These are phyloP conservation scores for Babyrousa celebensis DNA, from an alignment of 2,797 vertebrate species.

Conservation along the genomic window DNA sequence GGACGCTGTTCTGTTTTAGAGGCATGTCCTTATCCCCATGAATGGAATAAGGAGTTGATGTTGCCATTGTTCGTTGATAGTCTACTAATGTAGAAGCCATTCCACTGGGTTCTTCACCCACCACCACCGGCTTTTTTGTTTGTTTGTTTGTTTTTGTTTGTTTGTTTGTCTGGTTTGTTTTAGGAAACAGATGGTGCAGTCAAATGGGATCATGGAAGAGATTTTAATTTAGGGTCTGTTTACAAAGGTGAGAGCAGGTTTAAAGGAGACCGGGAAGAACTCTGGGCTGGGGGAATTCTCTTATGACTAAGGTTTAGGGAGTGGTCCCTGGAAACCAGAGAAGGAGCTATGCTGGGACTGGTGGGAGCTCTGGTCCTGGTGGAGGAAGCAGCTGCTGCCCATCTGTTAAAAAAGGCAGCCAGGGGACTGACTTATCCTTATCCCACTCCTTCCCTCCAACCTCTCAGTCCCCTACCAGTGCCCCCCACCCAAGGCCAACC, in stretches of 20 bases:
- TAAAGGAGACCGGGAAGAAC: neutral
- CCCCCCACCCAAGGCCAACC: neutral
- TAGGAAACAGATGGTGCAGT: neutral
- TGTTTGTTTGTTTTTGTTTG: neutral
- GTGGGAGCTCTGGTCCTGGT: neutral
- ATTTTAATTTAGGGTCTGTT: neutral
- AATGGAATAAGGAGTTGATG: neutral
- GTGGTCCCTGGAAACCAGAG: neutral
- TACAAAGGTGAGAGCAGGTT: neutral
- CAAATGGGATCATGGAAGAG: neutral
- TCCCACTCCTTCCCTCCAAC: neutral
- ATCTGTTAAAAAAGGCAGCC: neutral
- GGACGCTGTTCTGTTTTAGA: neutral
- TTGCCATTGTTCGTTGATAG: neutral
- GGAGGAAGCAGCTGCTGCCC: neutral
- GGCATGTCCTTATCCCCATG: neutral
- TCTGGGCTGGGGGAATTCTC: neutral
- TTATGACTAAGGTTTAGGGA: rapidly evolving
- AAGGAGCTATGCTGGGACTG: neutral
- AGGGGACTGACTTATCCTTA: neutral
- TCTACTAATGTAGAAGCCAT: no score
- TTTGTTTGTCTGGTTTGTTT: neutral
- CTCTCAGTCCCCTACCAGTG: neutral
- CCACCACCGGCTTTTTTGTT: neutral
- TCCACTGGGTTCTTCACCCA: neutral